These are phyloP conservation scores for Corythornis cristatus DNA, from an alignment of 2,113 vertebrate genomes.

Conservation along the genomic window DNA sequence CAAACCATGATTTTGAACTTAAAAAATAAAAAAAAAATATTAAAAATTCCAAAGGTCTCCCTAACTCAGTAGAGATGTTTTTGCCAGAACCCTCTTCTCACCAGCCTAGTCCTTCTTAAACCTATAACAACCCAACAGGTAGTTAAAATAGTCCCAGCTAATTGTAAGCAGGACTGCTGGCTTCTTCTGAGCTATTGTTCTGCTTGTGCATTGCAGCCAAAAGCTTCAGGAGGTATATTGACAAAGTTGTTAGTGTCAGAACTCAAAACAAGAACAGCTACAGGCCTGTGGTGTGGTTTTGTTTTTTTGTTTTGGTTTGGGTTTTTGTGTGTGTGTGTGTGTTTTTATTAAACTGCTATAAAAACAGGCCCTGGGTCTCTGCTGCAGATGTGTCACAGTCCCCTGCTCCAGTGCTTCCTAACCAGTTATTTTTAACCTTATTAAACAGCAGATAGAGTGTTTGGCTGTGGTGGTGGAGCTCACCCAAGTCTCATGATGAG, in stretches of 20 bases:
- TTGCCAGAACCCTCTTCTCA: conserved; percentile 17
- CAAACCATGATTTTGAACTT: not conserved
- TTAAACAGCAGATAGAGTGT: conserved; percentile 40
- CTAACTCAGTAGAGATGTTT: not conserved
- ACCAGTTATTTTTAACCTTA: conserved; percentile 70
- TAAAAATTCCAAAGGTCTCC: not conserved
- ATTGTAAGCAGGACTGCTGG: conserved; percentile 58
- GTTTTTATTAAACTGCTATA: conserved; percentile 15
- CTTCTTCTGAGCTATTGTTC: conserved; percentile 35
- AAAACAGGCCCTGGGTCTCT: conserved; percentile 33
- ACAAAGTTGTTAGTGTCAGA: conserved; percentile 19
- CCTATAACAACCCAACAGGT: conserved; percentile 51
- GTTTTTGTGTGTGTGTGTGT: not conserved
- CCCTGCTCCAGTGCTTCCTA: conserved; percentile 18
- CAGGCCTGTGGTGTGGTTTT: not conserved
- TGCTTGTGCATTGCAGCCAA: not conserved
- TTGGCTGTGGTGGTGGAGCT: not conserved
- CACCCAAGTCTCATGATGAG: conserved; percentile 28
- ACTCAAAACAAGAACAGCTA: not conserved
- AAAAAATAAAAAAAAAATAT: not conserved
- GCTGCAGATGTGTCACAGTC: conserved; percentile 52
- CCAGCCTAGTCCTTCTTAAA: conserved; percentile 14
- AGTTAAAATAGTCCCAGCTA: conserved; percentile 51
- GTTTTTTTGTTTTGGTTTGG: not conserved
- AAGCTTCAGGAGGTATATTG: conserved; percentile 18